Evolutionary conservation across 2,888 invertebrate species (phyloP).

Genomic region (Ectemnius lituratus): DNA sequence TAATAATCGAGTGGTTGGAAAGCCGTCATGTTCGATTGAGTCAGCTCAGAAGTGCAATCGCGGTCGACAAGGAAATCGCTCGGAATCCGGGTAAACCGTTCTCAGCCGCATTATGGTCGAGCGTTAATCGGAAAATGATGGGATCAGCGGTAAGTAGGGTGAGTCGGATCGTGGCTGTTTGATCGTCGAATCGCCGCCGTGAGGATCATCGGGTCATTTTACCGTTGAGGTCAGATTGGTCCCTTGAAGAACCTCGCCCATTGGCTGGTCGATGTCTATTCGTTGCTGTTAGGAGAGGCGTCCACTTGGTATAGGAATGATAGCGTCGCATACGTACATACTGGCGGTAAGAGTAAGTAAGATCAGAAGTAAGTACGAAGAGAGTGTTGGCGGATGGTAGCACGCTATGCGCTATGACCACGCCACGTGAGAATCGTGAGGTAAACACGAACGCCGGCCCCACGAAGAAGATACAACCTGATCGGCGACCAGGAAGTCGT

Average conservation of each 20-base stretch:
- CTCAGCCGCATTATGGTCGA: neutral
- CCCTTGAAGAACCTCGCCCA: conserved; percentile 58
- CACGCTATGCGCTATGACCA: conserved; percentile 51
- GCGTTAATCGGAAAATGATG: neutral
- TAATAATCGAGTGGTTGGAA: too few species aligned
- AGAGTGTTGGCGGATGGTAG: conserved; percentile 36
- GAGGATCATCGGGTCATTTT: conserved; percentile 56
- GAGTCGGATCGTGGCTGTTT: conserved; percentile 35
- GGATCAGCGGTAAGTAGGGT: conserved; percentile 30
- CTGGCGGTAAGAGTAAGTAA: too few species aligned
- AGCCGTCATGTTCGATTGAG: too few species aligned
- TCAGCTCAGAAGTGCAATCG: neutral
- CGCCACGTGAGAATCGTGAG: conserved; percentile 57
- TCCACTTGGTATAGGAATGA: conserved; percentile 23
- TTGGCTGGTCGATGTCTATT: conserved; percentile 24
- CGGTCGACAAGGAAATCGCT: conserved; percentile 1
- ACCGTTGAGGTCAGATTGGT: conserved; percentile 61
- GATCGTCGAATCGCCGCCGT: conserved; percentile 50
- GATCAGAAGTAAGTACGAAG: too few species aligned
- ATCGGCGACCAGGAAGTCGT: conserved; percentile 58
- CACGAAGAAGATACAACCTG: conserved; percentile 56
- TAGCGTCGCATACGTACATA: conserved; percentile 24
- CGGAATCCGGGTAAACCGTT: neutral
- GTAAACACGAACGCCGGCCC: conserved; percentile 54
- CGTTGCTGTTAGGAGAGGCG: conserved; percentile 15